A percentile compares a stretch with the other conserved stretches of the same genome.
phyloP scores from a whole-genome alignment of 2,888 invertebrate genomes.

The Drosophila bunnanda region DNA sequence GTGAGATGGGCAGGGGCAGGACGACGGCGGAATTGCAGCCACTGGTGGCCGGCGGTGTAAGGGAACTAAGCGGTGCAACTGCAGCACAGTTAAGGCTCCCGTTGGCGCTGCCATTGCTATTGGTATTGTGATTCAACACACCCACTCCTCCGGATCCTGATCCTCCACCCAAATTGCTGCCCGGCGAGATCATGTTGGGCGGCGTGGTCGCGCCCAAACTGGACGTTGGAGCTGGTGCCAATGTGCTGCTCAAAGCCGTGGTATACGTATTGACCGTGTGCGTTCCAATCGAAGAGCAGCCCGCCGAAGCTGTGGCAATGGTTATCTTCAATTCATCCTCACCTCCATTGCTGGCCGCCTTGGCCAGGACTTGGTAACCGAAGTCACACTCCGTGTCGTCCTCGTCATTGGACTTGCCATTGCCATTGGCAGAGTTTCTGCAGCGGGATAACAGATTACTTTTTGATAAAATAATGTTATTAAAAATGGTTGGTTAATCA shows the following conservation, averaged over 20 bases:
- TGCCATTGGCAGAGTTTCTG: constrained; percentile 72
- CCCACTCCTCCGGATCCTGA: constrained; percentile 1
- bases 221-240: constrained; percentile 46
- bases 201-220: constrained; percentile 59
- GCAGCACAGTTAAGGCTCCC: constrained; percentile 61
- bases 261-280: constrained; percentile 63
- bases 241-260: constrained; percentile 44
- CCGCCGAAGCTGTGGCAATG: constrained; percentile 54
- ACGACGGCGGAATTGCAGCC: constrained; percentile 61
- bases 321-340: constrained; percentile 78
- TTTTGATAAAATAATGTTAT: neutral
- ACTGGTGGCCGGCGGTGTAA: constrained; percentile 53
- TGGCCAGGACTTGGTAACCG: constrained; percentile 82
- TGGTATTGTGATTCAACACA: constrained; percentile 54
- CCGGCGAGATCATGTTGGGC: constrained; percentile 65
- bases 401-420: constrained; percentile 78
- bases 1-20: constrained; percentile 66
- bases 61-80: constrained; percentile 62
- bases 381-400: constrained; percentile 83
- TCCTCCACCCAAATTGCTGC: constrained; percentile 41
- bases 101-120: constrained; percentile 58
- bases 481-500: constrained; percentile 33
- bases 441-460: neutral
- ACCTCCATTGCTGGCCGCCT: constrained; percentile 71
- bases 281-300: constrained; percentile 55